phyloP scores from a whole-genome alignment of 2,113 vertebrate genomes.

The Gobio gobio region DNA sequence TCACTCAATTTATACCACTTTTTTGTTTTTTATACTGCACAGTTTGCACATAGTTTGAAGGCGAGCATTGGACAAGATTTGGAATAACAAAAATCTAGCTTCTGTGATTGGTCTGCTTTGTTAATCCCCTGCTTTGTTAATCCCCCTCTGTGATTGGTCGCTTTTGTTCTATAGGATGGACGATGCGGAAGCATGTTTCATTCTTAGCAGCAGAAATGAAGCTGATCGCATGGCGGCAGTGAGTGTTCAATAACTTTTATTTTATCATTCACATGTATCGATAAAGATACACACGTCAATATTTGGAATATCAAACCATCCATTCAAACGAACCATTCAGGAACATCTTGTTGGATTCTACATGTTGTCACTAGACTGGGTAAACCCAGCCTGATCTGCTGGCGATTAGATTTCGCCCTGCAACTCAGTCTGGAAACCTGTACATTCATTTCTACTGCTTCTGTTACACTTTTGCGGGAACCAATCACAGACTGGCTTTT shows the following conservation, averaged over 20 bases:
- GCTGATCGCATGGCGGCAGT: constrained; percentile 95
- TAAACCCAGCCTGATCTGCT: no score
- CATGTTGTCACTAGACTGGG: no score
- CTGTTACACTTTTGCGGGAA: no score
- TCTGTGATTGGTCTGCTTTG: constrained; percentile 6
- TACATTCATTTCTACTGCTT: no score
- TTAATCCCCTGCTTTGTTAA: background rate
- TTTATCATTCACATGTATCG: background rate
- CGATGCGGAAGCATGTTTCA: constrained; percentile 95
- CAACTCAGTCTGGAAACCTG: no score
- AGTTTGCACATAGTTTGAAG: background rate
- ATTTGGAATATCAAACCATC: background rate
- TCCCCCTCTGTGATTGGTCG: constrained; percentile 16
- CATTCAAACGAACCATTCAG: no score
- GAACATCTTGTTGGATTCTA: no score
- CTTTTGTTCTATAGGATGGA: constrained; percentile 84
- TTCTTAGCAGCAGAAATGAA: constrained; percentile 94
- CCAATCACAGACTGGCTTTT: no score
- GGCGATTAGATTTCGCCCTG: no score
- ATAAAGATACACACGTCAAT: background rate
- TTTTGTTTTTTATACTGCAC: background rate
- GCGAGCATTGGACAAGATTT: background rate
- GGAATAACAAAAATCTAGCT: background rate
- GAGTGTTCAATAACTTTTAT: constrained; percentile 66
- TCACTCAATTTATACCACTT: background rate